Percentiles rank a stretch among this genome's conserved stretches.
Evolutionary conservation across 2,888 invertebrate genomes (phyloP).

Genomic region (Scelioninae gen. 2): DNA sequence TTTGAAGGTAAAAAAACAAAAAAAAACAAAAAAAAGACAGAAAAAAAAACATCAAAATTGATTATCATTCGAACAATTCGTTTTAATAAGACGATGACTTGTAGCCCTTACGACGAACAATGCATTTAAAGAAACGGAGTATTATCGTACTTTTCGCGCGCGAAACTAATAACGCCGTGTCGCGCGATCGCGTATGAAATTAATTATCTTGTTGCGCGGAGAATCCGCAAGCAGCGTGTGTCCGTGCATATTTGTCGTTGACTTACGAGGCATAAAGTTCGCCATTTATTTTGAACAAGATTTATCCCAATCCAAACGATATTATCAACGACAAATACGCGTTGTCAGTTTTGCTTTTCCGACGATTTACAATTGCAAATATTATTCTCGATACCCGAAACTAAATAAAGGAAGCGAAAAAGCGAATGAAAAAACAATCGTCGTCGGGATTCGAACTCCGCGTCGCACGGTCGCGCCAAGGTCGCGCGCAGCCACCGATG

Average conservation of each 20-base stretch:
- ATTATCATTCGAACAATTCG: not conserved
- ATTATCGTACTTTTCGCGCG: slow-evolving; percentile 70
- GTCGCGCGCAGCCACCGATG: no score
- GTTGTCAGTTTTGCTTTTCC: slow-evolving; percentile 47
- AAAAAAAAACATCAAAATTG: not conserved
- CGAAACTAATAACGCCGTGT: slow-evolving; percentile 66
- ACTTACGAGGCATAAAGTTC: slow-evolving; percentile 53
- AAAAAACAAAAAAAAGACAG: no score
- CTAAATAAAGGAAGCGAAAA: no score
- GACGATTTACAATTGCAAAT: slow-evolving; percentile 41
- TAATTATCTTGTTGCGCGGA: slow-evolving; percentile 60
- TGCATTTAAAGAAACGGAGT: slow-evolving; percentile 57
- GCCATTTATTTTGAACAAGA: slow-evolving; percentile 49
- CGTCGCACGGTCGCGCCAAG: no score
- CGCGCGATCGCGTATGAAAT: slow-evolving; percentile 59
- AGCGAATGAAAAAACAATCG: no score
- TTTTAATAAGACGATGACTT: not conserved
- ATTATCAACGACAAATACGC: slow-evolving; percentile 44
- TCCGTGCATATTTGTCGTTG: slow-evolving; percentile 48
- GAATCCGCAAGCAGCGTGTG: slow-evolving; percentile 45
- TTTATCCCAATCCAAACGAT: slow-evolving; percentile 46
- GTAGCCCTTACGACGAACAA: slow-evolving; percentile 9
- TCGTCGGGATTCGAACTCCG: no score
- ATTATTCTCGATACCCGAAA: not conserved
- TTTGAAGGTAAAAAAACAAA: not conserved